Percentiles rank a stretch among this genome's conserved stretches.
phyloP scores from a whole-genome alignment of 1,140 invertebrate species.

The Holotrichia oblita region DNA sequence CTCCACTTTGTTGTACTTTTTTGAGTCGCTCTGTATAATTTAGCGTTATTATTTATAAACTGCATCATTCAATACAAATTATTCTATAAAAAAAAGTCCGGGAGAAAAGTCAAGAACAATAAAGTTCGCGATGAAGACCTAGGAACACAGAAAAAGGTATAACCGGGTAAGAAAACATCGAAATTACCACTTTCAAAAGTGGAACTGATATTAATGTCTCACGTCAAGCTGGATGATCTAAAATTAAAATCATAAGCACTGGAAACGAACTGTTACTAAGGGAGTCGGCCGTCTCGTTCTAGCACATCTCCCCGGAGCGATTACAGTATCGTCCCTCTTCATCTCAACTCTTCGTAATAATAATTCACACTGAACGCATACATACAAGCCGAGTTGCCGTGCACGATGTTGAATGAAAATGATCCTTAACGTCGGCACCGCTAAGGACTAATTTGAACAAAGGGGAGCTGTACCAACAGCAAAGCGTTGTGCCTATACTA shows the following conservation, averaged over 20 bases:
- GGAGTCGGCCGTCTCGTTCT: neutral
- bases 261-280: constrained; percentile 23
- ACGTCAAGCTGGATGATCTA: constrained; percentile 29
- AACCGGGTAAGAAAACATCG: neutral
- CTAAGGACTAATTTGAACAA: neutral
- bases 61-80: too few species aligned
- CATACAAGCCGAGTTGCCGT: neutral
- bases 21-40: too few species aligned
- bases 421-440: neutral
- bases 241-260: constrained; percentile 32
- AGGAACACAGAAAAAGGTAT: too few species aligned
- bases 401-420: neutral
- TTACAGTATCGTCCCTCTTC: neutral
- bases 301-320: neutral
- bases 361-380: constrained; percentile 29
- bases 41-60: too few species aligned
- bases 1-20: too few species aligned
- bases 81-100: too few species aligned
- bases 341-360: constrained; percentile 2
- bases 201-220: constrained; percentile 30
- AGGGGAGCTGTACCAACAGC: neutral
- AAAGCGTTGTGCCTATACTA: neutral
- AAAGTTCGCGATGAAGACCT: too few species aligned
- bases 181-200: constrained; percentile 29
- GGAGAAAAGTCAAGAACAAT: too few species aligned